A percentile compares a stretch with the other conserved stretches of the same genome.
Evolutionary conservation across 2,888 invertebrate genomes (phyloP).

Genomic region (Cerastis rubricosa): DNA sequence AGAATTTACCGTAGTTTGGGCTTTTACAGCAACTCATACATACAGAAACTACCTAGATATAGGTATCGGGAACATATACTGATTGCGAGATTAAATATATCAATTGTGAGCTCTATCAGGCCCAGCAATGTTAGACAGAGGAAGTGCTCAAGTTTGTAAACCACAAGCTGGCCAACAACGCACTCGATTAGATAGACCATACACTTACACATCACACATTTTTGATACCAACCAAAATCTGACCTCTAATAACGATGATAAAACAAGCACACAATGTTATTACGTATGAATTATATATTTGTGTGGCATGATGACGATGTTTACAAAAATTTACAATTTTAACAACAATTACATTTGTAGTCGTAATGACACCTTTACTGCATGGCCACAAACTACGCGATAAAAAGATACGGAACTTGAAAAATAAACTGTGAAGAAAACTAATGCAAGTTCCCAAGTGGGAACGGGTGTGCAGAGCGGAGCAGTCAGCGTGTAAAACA

Average conservation of each 20-base stretch:
- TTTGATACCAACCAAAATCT: not conserved
- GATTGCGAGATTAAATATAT: not conserved
- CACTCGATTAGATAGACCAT: not conserved
- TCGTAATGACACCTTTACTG: not conserved
- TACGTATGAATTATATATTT: not conserved
- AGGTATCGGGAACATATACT: not conserved
- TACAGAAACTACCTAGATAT: not conserved
- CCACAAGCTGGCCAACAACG: not conserved
- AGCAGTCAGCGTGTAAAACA: not conserved
- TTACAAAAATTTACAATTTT: not conserved
- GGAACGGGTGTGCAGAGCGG: not conserved
- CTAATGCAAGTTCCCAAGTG: not conserved
- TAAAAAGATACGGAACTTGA: not conserved
- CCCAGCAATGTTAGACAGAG: not conserved
- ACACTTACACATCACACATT: not conserved
- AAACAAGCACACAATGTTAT: not conserved
- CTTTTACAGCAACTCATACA: not conserved
- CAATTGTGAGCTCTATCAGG: not conserved
- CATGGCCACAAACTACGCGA: not conserved
- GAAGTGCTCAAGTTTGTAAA: not conserved
- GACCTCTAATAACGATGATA: not conserved
- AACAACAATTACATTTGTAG: not conserved
- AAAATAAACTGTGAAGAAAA: not conserved
- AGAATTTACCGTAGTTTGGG: not conserved
- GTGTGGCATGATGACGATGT: not conserved